Evolutionary conservation across 2,888 invertebrate species (phyloP).

Genomic region (Cactoblastis cactorum): DNA sequence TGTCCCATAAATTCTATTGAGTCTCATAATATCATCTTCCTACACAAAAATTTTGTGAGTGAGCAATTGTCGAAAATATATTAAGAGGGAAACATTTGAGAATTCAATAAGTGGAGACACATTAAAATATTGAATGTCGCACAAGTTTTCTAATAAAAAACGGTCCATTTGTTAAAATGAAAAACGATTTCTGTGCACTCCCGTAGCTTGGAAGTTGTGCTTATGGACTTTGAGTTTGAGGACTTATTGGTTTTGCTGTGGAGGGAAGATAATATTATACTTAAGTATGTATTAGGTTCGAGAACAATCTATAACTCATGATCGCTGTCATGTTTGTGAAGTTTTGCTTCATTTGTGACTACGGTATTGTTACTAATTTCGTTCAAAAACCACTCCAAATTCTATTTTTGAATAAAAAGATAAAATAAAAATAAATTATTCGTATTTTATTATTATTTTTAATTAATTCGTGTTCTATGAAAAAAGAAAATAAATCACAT

Average conservation of each 20-base stretch:
- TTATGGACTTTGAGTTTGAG: neutral
- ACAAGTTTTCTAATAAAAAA: slow-evolving; percentile 62
- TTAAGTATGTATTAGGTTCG: neutral
- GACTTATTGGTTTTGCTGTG: neutral
- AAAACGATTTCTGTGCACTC: slow-evolving; percentile 41
- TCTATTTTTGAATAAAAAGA: no score
- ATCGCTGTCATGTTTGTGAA: no score
- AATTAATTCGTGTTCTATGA: no score
- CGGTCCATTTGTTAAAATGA: slow-evolving; percentile 54
- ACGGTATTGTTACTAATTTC: no score
- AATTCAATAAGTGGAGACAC: slow-evolving; percentile 50
- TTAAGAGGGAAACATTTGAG: slow-evolving; percentile 17
- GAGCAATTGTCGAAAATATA: slow-evolving; percentile 4
- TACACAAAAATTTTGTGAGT: no score
- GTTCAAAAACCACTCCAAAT: no score
- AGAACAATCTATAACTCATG: neutral
- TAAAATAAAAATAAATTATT: no score
- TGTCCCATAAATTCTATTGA: neutral
- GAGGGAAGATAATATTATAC: neutral
- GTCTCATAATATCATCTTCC: neutral
- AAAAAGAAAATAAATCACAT: no score
- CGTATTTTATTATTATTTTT: no score
- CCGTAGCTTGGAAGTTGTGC: slow-evolving; percentile 18
- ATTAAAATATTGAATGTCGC: slow-evolving; percentile 56
- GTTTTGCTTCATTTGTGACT: no score